Percentiles rank a stretch among this genome's conserved stretches.
phyloP scores from a whole-genome alignment of 1,140 invertebrate species.

The Chrysoperla carnea region DNA sequence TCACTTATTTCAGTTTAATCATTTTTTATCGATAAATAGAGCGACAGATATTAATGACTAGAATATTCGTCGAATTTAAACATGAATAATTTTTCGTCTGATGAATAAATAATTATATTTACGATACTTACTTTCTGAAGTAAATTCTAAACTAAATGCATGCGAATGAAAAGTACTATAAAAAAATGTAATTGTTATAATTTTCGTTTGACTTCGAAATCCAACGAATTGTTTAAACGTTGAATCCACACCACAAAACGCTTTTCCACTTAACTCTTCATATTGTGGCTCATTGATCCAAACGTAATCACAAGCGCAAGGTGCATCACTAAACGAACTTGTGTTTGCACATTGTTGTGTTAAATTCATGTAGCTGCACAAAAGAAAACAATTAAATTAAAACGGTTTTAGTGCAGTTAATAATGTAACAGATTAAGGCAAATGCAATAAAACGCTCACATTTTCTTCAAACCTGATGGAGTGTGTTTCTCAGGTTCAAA shows the following conservation, averaged over 20 bases:
- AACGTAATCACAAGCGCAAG: conserved; percentile 43
- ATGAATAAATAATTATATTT: too few species aligned
- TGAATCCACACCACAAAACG: conserved; percentile 34
- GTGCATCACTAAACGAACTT: conserved; percentile 10
- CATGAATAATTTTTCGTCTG: too few species aligned
- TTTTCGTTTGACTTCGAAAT: conserved; percentile 43
- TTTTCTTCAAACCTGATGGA: too few species aligned
- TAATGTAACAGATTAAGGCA: too few species aligned
- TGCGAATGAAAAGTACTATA: conserved; percentile 40
- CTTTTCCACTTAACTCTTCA: conserved; percentile 37
- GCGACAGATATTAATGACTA: too few species aligned
- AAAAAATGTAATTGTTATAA: conserved; percentile 38
- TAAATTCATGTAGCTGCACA: conserved; percentile 20
- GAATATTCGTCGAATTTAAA: too few species aligned
- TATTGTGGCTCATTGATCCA: conserved; percentile 50
- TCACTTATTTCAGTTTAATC: too few species aligned
- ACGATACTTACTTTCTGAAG: conserved; percentile 40
- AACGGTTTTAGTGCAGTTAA: too few species aligned
- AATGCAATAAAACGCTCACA: too few species aligned
- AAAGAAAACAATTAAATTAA: too few species aligned
- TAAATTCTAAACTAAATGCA: conserved; percentile 45
- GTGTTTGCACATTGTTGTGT: conserved; percentile 20
- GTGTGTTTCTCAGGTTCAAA: too few species aligned
- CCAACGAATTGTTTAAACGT: conserved; percentile 12
- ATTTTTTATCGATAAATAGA: too few species aligned